phyloP scores from a whole-genome alignment of 2,888 invertebrate genomes.

The Nysson spinosus region DNA sequence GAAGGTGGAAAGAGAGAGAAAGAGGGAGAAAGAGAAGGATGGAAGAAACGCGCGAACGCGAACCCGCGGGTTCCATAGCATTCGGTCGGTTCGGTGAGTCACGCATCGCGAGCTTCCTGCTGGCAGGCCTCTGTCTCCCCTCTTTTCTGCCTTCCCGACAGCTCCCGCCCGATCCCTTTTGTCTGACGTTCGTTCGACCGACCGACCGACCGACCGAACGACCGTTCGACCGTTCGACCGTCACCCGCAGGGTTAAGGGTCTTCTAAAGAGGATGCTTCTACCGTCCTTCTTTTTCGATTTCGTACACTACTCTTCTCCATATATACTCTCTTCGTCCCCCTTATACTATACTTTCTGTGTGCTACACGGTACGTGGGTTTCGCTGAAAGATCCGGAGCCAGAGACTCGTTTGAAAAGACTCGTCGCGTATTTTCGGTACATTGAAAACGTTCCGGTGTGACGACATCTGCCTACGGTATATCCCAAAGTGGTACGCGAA shows the following conservation, averaged over 20 bases:
- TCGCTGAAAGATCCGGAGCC: conserved; percentile 28
- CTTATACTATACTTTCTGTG: conserved; percentile 11
- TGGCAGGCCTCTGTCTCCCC: conserved; percentile 59
- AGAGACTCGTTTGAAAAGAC: conserved; percentile 35
- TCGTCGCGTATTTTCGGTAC: conserved; percentile 39
- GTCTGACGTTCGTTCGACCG: conserved; percentile 46
- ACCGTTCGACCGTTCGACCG: conserved; percentile 73
- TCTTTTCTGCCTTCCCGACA: conserved; percentile 41
- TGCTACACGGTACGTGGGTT: conserved; percentile 21
- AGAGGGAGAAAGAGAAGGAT: conserved; percentile 10
- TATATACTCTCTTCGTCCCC: background rate
- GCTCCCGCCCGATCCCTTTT: conserved; percentile 56
- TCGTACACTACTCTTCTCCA: conserved; percentile 1
- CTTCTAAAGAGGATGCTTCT: conserved; percentile 70
- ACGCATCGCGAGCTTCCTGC: conserved; percentile 77
- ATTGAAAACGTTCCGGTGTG: conserved; percentile 8
- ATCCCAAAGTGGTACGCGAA: conserved; percentile 6
- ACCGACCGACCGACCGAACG: conserved; percentile 66
- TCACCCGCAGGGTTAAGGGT: conserved; percentile 77
- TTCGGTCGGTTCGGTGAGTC: conserved; percentile 74
- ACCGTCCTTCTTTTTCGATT: conserved; percentile 21
- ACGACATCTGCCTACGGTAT: background rate
- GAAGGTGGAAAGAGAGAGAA: conserved; percentile 16
- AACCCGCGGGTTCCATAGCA: conserved; percentile 71
- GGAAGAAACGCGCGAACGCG: conserved; percentile 68